Evolutionary conservation across 2,113 vertebrate genomes (phyloP), one percentile per base, ranked within the genome.

Genomic region (Craseonycteris thonglongyai): DNA sequence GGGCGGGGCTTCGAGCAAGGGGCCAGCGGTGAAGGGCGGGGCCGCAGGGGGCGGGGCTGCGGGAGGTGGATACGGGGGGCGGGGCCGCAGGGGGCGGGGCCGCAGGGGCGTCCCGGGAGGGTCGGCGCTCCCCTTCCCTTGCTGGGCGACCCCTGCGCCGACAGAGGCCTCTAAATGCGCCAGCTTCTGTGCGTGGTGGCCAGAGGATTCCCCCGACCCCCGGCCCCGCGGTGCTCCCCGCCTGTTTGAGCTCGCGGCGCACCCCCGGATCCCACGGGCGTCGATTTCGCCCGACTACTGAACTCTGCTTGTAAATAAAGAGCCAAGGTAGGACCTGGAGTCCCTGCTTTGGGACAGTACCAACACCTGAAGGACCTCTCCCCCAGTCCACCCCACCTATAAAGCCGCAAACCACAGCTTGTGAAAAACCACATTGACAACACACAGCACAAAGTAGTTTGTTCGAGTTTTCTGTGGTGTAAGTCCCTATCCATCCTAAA

Each of bases 131-230:
- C 7, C 16, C 1, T 10, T 21, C 61, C 38, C 0, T 2, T 3
- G 12, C 59, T 14, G 1, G 58, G 59, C 11, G 0, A 5, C 65
- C 15, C 54, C 2, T 4, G 18, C 21, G 1, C 6, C 0, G 28
- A 10, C 4, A 1, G 1, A 58, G 42, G 49, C 97, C 58, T 76
- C 94, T 47, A 97, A 91, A 54, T 21, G 91, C 94, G 9, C 88
- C 93, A 6, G 14, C 13, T 6, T 61, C 47, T 4, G 21, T 30
- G 47, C 3, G 24, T 5, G 4, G 26, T 35, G 56, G 58, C 54
- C 21, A 0, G n/a, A 47, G 42, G 58, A 2, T 5, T 26, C 5
- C 45, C 47, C 6, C 7, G 18, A 1, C 12, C 6, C 10, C 0
- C 2, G 12, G 28, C 12, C 10, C 12, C 15, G 40, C 24, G 0